These are phyloP conservation scores for Tubulanus polymorphus DNA, from an alignment of 2,888 invertebrate genomes.

Conservation along the genomic window DNA sequence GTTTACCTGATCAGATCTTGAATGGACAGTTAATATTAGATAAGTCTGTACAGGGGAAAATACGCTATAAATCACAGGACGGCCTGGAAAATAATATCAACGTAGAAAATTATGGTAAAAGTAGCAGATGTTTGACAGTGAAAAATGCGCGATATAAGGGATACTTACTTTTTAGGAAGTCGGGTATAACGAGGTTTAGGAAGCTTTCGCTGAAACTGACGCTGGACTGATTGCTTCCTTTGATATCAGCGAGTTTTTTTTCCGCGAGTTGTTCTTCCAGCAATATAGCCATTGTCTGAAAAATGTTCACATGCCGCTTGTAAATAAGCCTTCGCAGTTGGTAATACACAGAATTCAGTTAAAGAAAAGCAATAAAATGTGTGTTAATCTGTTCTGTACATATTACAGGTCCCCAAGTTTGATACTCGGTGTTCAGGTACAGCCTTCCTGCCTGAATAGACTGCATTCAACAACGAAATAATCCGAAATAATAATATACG, in stretches of 20 bases:
- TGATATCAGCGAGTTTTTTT: conserved; percentile 15
- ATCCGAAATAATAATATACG: too few relatives aligned
- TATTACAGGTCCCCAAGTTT: too few relatives aligned
- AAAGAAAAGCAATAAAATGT: too few relatives aligned
- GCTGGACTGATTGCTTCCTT: conserved; percentile 27
- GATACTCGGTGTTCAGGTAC: too few relatives aligned
- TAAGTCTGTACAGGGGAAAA: conserved; percentile 47
- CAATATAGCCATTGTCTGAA: conserved; percentile 38
- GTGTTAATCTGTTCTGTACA: too few relatives aligned
- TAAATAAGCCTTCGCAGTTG: too few relatives aligned
- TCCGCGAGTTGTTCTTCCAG: conserved; percentile 37
- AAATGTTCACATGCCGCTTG: too few relatives aligned
- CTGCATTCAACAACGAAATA: too few relatives aligned
- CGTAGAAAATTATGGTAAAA: conserved; percentile 34
- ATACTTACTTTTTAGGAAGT: conserved; percentile 39
- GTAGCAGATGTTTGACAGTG: conserved; percentile 37
- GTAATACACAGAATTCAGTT: too few relatives aligned
- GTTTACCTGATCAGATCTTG: conserved; percentile 25
- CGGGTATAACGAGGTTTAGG: conserved; percentile 28
- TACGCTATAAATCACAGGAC: conserved; percentile 34
- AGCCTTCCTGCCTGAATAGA: too few relatives aligned
- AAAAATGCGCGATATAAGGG: conserved; percentile 40
- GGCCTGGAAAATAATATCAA: conserved; percentile 37
- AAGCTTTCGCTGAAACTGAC: conserved; percentile 39
- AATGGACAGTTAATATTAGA: conserved; percentile 37